Base-by-base conservation (phyloP, 2,113 vertebrate genomes). In the Notarius lentiginosus region DNA sequence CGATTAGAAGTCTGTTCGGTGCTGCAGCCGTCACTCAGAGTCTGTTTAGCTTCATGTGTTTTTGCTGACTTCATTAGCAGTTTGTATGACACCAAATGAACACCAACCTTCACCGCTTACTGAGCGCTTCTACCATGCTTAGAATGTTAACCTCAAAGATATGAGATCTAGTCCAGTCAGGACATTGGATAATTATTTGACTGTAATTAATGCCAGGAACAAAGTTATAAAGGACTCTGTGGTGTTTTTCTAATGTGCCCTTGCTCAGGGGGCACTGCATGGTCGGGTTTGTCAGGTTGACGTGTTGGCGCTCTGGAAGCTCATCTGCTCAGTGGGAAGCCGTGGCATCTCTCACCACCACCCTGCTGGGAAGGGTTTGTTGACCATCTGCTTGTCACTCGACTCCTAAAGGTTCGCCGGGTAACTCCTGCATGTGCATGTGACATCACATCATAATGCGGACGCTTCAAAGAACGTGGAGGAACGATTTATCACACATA, bases 311-410 rank as follows among this genome's bases (percentile, higher is more conserved):
- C 63, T 79, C 92, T 92, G 92, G 91, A 95, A 95, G 94, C 94
- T 94, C 93, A 94, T 93, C 92, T 91, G 65, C 92, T 93, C 93
- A 88, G 92, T 91, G 93, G 94, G 94, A 91, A 93, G 94, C 94
- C 11, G 27, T 79, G 94, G 93, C 92, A 93, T 94, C 93, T 94
- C 94, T 89, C 93, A 92, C 93, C 92, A 82, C 91, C 91, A 91
- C 92, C 92, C 93, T 88, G 84, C 91, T 91, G 93, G 90, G 92
- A 86, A 93, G 94, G 93, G 94, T 94, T 92, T 94, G 92, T 92
- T 87, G 89, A 87, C 93, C 92, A 93, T 93, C 93, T 95, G 95
- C 92, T 93, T 93, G 92, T 93, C 93, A 87, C 90, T 89, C 91
- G 92, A 93, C 91, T 92, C 86, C 93, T 91, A 81, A 91, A 92